Evolutionary conservation across 1,140 invertebrate species (phyloP), one percentile per base, ranked within the genome.

Genomic region (Magallana ariakensis): DNA sequence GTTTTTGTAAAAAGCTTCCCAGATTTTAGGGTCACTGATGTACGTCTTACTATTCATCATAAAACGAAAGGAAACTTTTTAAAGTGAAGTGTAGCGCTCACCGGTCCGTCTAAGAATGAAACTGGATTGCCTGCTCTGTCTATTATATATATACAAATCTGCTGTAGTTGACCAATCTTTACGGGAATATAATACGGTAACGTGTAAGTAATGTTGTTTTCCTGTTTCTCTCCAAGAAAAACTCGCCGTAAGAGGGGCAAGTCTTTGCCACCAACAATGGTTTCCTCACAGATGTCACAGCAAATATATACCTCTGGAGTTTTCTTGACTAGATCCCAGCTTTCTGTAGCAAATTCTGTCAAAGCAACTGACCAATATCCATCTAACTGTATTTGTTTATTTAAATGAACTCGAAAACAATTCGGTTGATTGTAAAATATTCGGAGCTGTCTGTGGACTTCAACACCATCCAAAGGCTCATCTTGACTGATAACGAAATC

Each of bases 1-100:
- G 60, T 87, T 87, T 84, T 84, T 87, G 55, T 87, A 87, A 84
- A 84, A 87, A 55, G 53, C 22, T 33, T 87, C 86, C 86, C 86
- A 87, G 13, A 87, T 84, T 57, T 62, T 87, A n/a, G 86, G 81
- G 60, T 87, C 81, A 16, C 26, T 87, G 7, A 87, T 66, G 46
- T 85, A 87, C 57, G 86, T 87, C 66, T 58, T 46, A 56, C 86
- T 87, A 46, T 87, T 87, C 86, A 87, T 87, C 56, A 86, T 80
- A 87, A 54, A 84, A 84, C 53, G 60, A 55, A 87, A 19, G 82
- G 86, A 57, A 83, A 83, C 53, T 87, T 83, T 53, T 87, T 87
- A 75, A 87, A 87, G 62, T 87, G 81, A 75, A 87, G 81, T 87
- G 86, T 87, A 46, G 75, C 10, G 55, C 57, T 75, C 58, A 87